Conservation (phyloP, 2,113 vertebrate species). For the Phyllostomus discolor region DNA sequence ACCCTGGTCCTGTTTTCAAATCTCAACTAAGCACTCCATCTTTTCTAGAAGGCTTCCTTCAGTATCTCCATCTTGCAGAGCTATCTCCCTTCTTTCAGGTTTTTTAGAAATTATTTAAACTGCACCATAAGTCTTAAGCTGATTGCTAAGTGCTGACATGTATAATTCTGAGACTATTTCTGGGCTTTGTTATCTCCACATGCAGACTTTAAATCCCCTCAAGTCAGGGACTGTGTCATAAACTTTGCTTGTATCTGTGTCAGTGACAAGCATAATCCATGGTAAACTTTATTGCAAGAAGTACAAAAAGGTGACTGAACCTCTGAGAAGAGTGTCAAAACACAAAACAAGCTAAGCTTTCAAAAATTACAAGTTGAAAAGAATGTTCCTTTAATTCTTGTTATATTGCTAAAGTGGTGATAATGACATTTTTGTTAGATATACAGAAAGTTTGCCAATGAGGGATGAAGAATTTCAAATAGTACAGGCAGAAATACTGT, state of each 20-base stretch:
- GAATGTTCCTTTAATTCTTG: background rate
- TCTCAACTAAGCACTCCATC: background rate
- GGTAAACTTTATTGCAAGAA: background rate
- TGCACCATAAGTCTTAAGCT: background rate
- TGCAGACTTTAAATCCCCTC: background rate
- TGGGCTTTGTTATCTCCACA: background rate
- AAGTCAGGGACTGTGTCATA: background rate
- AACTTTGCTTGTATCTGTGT: background rate
- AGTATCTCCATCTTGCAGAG: background rate
- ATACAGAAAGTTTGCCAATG: background rate
- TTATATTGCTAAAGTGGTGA: background rate
- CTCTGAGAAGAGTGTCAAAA: background rate
- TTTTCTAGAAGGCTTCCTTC: background rate
- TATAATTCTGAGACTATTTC: background rate
- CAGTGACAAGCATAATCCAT: background rate
- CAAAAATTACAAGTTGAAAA: background rate
- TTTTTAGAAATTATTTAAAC: background rate
- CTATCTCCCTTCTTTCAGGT: background rate
- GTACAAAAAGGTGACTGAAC: background rate
- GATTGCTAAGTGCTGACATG: background rate
- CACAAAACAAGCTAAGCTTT: background rate
- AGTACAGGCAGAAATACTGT: background rate
- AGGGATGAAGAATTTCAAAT: background rate
- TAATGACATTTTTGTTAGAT: background rate
- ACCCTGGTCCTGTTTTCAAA: background rate